These are phyloP conservation scores for Ornithorhynchus anatinus DNA, from an alignment of 2,113 vertebrate genomes.

Conservation along the genomic window DNA sequence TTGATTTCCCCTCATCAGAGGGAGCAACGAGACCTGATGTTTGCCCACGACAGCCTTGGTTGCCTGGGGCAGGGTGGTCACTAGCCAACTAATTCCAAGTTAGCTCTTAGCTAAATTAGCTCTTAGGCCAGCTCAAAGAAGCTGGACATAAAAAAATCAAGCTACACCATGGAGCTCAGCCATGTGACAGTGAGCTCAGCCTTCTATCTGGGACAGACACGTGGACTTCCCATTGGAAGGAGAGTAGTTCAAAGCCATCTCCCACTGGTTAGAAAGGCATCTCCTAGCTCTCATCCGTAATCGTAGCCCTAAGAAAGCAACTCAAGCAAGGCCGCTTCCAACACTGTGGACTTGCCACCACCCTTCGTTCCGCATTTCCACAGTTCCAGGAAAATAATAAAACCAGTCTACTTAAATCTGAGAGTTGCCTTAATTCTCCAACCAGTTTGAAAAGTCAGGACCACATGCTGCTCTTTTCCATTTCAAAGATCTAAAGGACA, in stretches of 20 bases:
- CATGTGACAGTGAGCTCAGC: not conserved
- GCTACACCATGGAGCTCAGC: not conserved
- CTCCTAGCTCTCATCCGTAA: not conserved
- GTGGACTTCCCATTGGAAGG: too few relatives aligned
- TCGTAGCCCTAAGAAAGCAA: not conserved
- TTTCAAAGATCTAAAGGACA: not conserved
- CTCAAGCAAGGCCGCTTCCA: too few relatives aligned
- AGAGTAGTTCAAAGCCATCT: not conserved
- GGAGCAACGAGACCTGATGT: too few relatives aligned
- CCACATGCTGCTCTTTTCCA: not conserved
- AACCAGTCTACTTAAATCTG: not conserved
- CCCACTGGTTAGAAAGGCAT: too few relatives aligned
- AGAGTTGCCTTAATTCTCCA: not conserved
- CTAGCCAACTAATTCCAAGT: too few relatives aligned
- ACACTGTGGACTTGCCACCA: not conserved
- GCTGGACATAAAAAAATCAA: not conserved
- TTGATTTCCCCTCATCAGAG: not conserved
- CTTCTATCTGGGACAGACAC: not conserved
- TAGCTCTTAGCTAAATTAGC: too few relatives aligned
- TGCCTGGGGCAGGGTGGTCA: too few relatives aligned
- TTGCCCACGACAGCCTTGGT: too few relatives aligned
- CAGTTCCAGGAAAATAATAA: not conserved
- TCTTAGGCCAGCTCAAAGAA: too few relatives aligned
- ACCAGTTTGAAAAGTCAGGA: not conserved
- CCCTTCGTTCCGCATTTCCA: rapidly evolving